Percentiles rank a stretch among this genome's conserved stretches.
Evolutionary conservation across 2,888 invertebrate genomes (phyloP).

Genomic region (Koerneria pararmatus): DNA sequence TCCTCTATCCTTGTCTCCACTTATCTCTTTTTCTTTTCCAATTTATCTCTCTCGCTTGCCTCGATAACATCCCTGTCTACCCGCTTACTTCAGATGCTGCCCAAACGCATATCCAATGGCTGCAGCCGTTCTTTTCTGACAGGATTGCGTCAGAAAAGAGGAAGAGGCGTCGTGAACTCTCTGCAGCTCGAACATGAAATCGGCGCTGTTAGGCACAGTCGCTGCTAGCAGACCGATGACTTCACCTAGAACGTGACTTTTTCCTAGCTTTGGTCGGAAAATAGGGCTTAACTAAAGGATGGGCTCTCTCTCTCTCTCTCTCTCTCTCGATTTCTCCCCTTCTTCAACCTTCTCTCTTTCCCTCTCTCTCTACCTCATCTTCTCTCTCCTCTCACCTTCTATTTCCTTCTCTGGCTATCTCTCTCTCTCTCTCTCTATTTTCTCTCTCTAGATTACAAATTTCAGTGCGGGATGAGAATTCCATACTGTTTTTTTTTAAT

Average conservation of each 20-base stretch:
- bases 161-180: constrained; percentile 22
- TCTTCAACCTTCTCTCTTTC: constrained; percentile 7
- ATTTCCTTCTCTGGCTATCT: no score
- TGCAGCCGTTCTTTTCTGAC: constrained; percentile 17
- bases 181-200: not conserved
- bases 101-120: constrained; percentile 10
- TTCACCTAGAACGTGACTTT: no score
- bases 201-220: not conserved
- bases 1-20: not conserved
- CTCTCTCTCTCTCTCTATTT: no score
- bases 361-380: constrained; percentile 2
- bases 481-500: no score
- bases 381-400: constrained; percentile 2
- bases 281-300: no score
- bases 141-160: constrained; percentile 15
- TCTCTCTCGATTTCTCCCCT: no score
- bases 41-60: not conserved
- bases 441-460: no score
- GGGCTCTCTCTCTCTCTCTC: no score
- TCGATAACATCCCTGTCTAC: no score
- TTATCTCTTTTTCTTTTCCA: not conserved
- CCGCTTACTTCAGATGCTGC: constrained; percentile 7
- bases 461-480: no score
- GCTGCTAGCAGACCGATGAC: not conserved
- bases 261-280: no score